phyloP scores from a whole-genome alignment of 1,140 invertebrate species.

The Phthorimaea operculella region DNA sequence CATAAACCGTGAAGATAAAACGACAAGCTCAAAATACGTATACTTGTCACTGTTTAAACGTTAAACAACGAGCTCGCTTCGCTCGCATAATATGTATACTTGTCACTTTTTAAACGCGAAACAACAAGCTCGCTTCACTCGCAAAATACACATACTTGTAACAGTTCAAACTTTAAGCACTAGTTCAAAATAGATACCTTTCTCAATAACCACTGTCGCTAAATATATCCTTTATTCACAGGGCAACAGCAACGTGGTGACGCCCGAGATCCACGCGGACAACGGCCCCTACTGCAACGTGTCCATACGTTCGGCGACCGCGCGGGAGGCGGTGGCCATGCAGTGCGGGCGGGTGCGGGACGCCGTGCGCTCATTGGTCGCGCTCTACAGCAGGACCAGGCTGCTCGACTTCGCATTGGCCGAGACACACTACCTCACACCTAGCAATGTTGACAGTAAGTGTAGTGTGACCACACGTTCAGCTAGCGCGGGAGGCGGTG shows the following conservation, averaged over 20 bases:
- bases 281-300: slow-evolving; percentile 58
- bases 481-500: slow-evolving; percentile 44
- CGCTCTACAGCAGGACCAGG: slow-evolving; percentile 44
- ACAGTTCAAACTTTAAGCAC: too few species aligned
- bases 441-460: slow-evolving; percentile 35
- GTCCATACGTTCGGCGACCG: slow-evolving; percentile 43
- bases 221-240: slow-evolving; percentile 43
- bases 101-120: too few species aligned
- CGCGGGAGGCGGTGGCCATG: slow-evolving; percentile 41
- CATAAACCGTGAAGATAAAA: too few species aligned
- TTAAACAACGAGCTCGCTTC: too few species aligned
- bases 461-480: slow-evolving; percentile 41
- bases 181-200: too few species aligned
- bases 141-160: too few species aligned
- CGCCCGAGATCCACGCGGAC: slow-evolving; percentile 70
- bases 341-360: slow-evolving; percentile 52
- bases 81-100: too few species aligned
- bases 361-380: slow-evolving; percentile 52
- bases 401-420: slow-evolving; percentile 53
- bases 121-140: too few species aligned
- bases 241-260: slow-evolving; percentile 64
- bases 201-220: too few species aligned
- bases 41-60: too few species aligned
- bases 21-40: too few species aligned
- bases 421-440: slow-evolving; percentile 33